Evolutionary conservation across 2,888 invertebrate genomes (phyloP).

Genomic region (Cephus runcator): DNA sequence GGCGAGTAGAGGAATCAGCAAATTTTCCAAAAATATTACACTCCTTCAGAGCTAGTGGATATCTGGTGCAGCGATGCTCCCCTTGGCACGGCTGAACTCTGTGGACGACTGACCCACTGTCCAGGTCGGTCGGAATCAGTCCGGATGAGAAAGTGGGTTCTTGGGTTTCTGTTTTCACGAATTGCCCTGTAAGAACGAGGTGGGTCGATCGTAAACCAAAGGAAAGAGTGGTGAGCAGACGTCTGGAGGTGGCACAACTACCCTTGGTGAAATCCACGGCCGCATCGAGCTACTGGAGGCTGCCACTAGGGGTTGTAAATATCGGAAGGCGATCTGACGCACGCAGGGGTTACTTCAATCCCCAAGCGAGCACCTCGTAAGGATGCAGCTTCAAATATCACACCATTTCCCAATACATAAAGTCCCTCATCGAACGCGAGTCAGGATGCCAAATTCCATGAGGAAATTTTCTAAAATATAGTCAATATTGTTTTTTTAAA

Average conservation of each 20-base stretch:
- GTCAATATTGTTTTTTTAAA: background rate
- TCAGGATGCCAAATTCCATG: background rate
- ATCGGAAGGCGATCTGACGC: background rate
- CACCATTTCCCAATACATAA: background rate
- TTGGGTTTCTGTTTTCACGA: background rate
- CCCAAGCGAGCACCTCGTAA: background rate
- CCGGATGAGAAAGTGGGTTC: background rate
- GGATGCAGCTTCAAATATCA: background rate
- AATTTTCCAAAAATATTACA: background rate
- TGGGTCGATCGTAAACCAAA: background rate
- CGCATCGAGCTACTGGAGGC: background rate
- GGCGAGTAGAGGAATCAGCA: background rate
- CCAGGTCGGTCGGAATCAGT: background rate
- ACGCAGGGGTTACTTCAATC: background rate
- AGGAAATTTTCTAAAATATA: slow-evolving; percentile 7
- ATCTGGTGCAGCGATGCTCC: background rate
- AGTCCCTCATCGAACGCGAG: background rate
- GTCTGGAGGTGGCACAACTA: background rate
- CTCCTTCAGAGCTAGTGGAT: background rate
- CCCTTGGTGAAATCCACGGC: background rate
- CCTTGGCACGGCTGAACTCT: background rate
- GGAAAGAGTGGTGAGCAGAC: background rate
- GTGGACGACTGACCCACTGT: background rate
- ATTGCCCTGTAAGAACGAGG: background rate
- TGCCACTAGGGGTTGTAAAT: background rate